Conservation (phyloP, 2,113 vertebrate species). For the human (Homo sapiens) region DNA sequence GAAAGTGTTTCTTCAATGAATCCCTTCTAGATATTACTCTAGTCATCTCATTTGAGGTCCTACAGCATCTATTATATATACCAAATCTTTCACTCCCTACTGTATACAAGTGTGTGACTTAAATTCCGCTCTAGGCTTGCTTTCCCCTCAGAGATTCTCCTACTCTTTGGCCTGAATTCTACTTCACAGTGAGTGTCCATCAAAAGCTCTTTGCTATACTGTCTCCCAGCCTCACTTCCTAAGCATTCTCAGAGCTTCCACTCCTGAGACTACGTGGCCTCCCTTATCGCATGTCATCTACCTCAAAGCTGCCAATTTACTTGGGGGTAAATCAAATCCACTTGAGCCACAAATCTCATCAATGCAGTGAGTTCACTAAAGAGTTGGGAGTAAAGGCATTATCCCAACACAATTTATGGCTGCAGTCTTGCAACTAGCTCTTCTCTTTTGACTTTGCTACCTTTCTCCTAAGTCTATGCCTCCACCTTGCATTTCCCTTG, state of each 20-base stretch:
- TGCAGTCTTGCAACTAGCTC: background rate
- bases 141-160: background rate
- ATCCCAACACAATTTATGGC: background rate
- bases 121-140: background rate
- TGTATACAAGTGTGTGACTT: background rate
- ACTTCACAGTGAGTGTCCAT: background rate
- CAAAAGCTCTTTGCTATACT: background rate
- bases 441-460: no score
- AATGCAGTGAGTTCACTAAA: background rate
- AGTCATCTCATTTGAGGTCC: background rate
- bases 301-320: background rate
- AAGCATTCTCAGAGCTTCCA: background rate
- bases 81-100: background rate
- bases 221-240: background rate
- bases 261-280: background rate
- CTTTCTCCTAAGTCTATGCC: rapidly evolving
- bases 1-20: background rate
- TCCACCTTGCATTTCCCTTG: background rate
- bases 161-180: background rate
- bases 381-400: background rate
- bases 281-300: background rate
- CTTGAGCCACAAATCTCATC: background rate
- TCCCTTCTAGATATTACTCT: background rate
- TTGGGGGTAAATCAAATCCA: background rate
- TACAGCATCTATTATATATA: background rate